A percentile compares a stretch with the other conserved stretches of the same genome.
These are phyloP conservation scores for Rhagologus leucostigma DNA, from an alignment of 2,113 vertebrate species.

Conservation along the genomic window DNA sequence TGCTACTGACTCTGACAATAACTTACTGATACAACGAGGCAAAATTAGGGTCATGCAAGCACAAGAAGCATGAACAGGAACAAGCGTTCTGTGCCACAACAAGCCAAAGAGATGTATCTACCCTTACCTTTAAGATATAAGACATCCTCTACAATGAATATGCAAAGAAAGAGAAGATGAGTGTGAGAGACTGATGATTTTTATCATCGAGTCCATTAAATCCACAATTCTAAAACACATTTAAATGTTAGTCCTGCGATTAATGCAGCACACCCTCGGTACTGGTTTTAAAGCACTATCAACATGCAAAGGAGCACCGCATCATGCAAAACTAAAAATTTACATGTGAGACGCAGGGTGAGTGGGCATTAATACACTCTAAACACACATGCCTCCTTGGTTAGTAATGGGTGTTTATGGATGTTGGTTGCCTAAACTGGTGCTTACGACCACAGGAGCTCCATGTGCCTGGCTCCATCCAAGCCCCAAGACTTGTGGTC, in stretches of 20 bases:
- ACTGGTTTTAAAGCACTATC: constrained; percentile 63
- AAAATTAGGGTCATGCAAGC: constrained; percentile 60
- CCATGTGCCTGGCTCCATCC: rapidly evolving
- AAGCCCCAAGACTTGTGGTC: background rate
- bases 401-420: constrained; percentile 54
- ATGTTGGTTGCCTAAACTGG: background rate
- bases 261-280: constrained; percentile 47
- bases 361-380: constrained; percentile 59
- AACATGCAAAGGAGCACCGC: constrained; percentile 67
- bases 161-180: constrained; percentile 88
- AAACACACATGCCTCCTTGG: constrained; percentile 44
- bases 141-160: constrained; percentile 98
- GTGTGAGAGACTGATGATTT: constrained; percentile 81
- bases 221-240: constrained; percentile 68
- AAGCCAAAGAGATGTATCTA: constrained; percentile 74
- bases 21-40: constrained; percentile 11
- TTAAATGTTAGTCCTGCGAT: constrained; percentile 71
- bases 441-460: background rate
- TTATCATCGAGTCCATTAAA: constrained; percentile 71
- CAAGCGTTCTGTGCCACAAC: constrained; percentile 66
- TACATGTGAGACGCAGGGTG: constrained; percentile 12
- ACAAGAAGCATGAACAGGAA: constrained; percentile 42
- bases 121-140: constrained; percentile 99
- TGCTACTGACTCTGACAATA: background rate
- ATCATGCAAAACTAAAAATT: constrained; percentile 65